Base-by-base conservation (phyloP, 64 coral and sea anemone genomes). In the Cladopsammia gracilis region DNA sequence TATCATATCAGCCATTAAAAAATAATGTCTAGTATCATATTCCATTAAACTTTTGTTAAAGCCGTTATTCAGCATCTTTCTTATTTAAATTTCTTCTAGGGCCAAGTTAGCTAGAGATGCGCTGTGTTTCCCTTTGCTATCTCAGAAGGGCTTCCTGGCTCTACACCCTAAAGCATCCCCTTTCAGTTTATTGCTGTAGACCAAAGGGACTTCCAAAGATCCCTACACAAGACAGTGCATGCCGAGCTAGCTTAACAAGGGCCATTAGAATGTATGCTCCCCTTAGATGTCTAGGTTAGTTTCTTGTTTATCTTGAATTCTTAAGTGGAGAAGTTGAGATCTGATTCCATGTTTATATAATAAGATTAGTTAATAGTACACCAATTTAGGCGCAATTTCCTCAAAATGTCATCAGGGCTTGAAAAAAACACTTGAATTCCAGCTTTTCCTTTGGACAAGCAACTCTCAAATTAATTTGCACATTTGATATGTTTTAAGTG, bases 211-310 rank as follows among this genome's bases (percentile, higher is more conserved):
- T 68, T 34, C 1, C 47, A 84, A 67, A 52, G 80, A 48, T 64
- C 46, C 80, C 3, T 50, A n/a, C 60, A 65, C 80, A 84, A 84
- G 80, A 51, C 44, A 23, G 60, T 66, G 20, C 62, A 68, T 67
- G 10, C 61, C 80, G 50, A 84, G 61, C 42, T 84, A 67, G 62
- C 60, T 84, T 84, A 67, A 59, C 42, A 80, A 77, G 78, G 49
- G 20, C 76, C 73, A 49, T 79, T 91, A 91, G 78, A 91, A 74
- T 91, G 89, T 62, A 71, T 71, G 9, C n/a, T 25, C 80, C 89
- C 64, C 54, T 91, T 71, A 80, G 54, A 52, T 54, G 62, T 58
- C 68, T 91, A 91, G 89, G 89, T 91, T 91, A 91, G 88, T 90
- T 71, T 71, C 60, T 51, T 49, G 20, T 23, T 73, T 58, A 34